Percentiles rank a stretch among this genome's conserved stretches.
Evolutionary conservation across 1,140 invertebrate genomes (phyloP).

Genomic region (Leptoteleia sp.): DNA sequence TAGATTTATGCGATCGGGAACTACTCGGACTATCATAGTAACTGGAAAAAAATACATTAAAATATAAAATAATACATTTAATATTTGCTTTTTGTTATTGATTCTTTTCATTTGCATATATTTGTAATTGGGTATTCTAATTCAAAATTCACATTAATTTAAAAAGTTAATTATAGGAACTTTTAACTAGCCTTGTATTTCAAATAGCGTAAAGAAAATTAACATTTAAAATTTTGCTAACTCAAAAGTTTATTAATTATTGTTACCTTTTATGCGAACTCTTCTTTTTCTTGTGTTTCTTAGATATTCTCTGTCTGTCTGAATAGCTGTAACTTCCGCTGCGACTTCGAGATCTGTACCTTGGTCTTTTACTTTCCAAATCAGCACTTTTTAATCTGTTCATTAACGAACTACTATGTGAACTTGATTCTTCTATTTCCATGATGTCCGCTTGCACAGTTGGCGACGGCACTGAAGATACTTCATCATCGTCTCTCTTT

Average conservation of each 20-base stretch:
- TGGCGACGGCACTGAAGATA: constrained; percentile 74
- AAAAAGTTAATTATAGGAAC: too few relatives aligned
- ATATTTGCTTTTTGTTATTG: too few relatives aligned
- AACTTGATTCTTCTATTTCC: constrained; percentile 68
- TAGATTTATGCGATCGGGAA: constrained; percentile 75
- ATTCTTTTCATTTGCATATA: too few relatives aligned
- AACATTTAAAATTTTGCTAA: too few relatives aligned
- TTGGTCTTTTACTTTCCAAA: constrained; percentile 72
- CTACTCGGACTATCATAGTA: constrained; percentile 76
- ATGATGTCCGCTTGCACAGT: constrained; percentile 47
- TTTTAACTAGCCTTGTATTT: too few relatives aligned
- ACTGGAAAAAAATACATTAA: constrained; percentile 67
- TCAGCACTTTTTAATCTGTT: constrained; percentile 75
- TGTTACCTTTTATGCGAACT: constrained; percentile 76
- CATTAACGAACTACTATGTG: constrained; percentile 73
- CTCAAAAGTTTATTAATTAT: too few relatives aligned
- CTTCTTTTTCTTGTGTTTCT: constrained; percentile 80
- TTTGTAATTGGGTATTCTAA: too few relatives aligned
- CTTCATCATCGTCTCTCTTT: constrained; percentile 70
- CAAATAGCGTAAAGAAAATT: too few relatives aligned
- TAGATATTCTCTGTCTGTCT: constrained; percentile 73
- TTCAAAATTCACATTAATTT: too few relatives aligned
- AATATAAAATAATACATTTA: too few relatives aligned
- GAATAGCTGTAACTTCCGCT: constrained; percentile 71
- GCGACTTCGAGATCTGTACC: constrained; percentile 75